These are phyloP conservation scores for Chloroceryle aenea DNA, from an alignment of 2,113 vertebrate species.

Conservation along the genomic window DNA sequence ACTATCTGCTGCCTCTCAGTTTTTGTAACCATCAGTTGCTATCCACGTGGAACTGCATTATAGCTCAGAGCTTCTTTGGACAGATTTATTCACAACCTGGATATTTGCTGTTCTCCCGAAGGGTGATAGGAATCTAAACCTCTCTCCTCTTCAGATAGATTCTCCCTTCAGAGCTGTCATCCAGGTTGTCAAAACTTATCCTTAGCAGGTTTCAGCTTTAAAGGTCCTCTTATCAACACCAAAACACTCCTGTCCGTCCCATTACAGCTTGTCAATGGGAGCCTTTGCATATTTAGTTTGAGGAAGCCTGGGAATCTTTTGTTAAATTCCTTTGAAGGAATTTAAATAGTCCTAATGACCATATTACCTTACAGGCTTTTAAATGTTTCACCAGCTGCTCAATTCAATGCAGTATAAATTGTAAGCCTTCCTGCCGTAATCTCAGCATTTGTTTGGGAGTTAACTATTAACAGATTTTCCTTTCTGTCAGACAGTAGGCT, in stretches of 20 bases:
- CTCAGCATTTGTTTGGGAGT: constrained; percentile 41
- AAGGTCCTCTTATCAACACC: background rate
- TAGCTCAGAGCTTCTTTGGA: constrained; percentile 3
- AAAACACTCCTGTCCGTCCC: background rate
- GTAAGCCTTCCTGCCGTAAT: constrained; percentile 7
- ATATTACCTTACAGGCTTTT: constrained; percentile 32
- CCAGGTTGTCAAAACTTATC: constrained; percentile 5
- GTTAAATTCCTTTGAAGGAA: constrained; percentile 28
- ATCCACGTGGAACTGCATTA: background rate
- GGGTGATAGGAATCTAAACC: constrained; percentile 20
- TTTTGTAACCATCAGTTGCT: background rate
- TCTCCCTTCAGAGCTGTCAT: constrained; percentile 35
- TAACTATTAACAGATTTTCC: constrained; percentile 19
- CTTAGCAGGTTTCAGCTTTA: background rate
- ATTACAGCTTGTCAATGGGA: background rate
- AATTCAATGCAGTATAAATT: background rate
- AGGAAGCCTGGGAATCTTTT: background rate
- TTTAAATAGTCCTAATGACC: constrained; percentile 42
- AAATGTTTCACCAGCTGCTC: constrained; percentile 27
- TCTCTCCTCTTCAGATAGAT: constrained; percentile 11
- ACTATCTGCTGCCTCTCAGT: constrained; percentile 6
- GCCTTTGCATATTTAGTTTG: background rate
- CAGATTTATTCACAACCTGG: constrained; percentile 41
- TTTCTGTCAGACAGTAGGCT: background rate
- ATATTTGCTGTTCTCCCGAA: background rate